Evolutionary conservation across 2,113 vertebrate species (phyloP), one percentile per base, ranked within the genome.

Genomic region (Dicaeum eximium): DNA sequence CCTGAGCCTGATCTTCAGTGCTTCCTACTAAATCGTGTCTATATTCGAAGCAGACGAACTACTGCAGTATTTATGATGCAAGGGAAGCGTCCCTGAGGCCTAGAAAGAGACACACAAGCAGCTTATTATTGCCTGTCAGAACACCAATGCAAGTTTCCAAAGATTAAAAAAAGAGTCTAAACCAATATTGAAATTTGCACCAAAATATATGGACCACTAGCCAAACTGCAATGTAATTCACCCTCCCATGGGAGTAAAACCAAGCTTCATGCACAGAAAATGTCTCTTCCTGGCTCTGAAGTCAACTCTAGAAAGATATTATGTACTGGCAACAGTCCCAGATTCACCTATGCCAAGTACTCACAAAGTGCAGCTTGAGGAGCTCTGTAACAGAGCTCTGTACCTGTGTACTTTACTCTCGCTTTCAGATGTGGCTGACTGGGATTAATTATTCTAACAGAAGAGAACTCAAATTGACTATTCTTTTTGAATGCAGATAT

Each of bases 281-380:
- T 38, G 38, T 58, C 47, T 86, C 23, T 80, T 92, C 56, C 85
- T 86, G 79, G 60, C 71, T 90, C 78, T 33, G 42, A 93, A 94
- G 69, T 53, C 67, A 93, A 48, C 48, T 40, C 71, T 60, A 80
- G 74, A 85, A 94, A 72, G 94, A 24, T 71, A 86, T 62, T 67
- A 64, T 3, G 20, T 79, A 60, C 60, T 84, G 79, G 94, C 90
- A 88, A 31, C 1, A 92, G 61, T 86, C 92, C 88, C 73, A 79
- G 86, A 78, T 69, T 92, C 56, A 95, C 86, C 82, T 83, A 72
- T 65, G 92, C 82, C 82, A 96, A 92, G 37, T 71, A 88, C 28
- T 57, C 73, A 79, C 45, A 28, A 47, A 95, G 70, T 44, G 44
- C 79, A 85, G 87, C 87, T 91, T 47, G 50, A 88, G 51, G 79